These are phyloP conservation scores for Potamarius usumacintae DNA, from an alignment of 2,113 vertebrate species.

Conservation along the genomic window DNA sequence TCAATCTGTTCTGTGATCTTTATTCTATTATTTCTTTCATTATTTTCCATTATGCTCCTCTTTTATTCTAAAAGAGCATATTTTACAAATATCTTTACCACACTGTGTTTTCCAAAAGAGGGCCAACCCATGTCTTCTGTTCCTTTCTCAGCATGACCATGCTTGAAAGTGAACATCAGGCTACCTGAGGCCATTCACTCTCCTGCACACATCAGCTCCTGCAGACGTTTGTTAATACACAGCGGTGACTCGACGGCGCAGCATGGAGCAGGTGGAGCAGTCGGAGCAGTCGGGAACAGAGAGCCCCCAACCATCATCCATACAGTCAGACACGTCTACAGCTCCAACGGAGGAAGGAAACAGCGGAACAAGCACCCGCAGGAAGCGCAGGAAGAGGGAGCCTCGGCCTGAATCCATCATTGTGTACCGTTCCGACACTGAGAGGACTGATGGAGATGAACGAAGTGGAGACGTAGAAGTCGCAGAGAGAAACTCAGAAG, in stretches of 20 bases:
- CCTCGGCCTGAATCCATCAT: conserved; percentile 92
- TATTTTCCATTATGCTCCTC: neutral
- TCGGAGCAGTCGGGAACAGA: conserved; percentile 66
- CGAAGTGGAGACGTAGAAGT: conserved; percentile 75
- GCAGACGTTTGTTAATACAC: conserved; percentile 2
- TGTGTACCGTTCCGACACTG: conserved; percentile 86
- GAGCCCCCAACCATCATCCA: conserved; percentile 69
- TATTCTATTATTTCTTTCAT: neutral
- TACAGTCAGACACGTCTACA: conserved; percentile 65
- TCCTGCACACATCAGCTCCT: neutral
- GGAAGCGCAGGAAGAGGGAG: conserved; percentile 86
- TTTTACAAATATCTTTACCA: neutral
- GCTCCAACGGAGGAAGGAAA: conserved; percentile 78
- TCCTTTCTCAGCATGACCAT: conserved; percentile 21
- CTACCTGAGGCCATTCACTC: neutral
- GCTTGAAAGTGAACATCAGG: neutral
- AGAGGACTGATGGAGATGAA: conserved; percentile 80
- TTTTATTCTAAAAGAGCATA: neutral
- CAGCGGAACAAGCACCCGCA: conserved; percentile 77
- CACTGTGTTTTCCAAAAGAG: neutral
- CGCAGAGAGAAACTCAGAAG: conserved; percentile 79
- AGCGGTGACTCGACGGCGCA: conserved; percentile 32
- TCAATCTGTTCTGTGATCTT: too few species aligned
- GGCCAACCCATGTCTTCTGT: neutral
- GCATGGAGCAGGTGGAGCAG: conserved; percentile 70